phyloP scores from a whole-genome alignment of 37 sponge, comb jelly and placozoan species.

The Haliclona indistincta region DNA sequence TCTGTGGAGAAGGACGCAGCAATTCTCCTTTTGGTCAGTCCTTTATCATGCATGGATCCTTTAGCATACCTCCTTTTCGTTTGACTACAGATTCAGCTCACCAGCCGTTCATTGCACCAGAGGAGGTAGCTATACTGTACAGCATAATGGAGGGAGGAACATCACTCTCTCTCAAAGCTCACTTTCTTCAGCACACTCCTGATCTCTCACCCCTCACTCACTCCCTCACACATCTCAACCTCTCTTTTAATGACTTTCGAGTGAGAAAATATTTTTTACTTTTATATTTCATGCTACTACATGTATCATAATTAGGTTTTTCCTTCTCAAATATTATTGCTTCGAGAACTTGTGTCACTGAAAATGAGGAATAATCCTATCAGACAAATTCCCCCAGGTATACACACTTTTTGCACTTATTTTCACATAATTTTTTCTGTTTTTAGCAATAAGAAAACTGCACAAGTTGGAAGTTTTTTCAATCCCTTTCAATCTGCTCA shows the following conservation, averaged over 20 bases:
- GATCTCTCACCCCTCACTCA: constrained; percentile 64
- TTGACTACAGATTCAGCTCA: constrained; percentile 28
- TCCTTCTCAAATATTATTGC: constrained; percentile 62
- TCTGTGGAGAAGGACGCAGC: constrained; percentile 86
- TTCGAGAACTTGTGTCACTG: constrained; percentile 54
- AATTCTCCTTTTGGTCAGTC: constrained; percentile 81
- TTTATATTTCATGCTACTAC: neutral
- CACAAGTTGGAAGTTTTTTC: constrained; percentile 57
- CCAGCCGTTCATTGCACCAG: constrained; percentile 58
- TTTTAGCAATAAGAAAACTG: constrained; percentile 59
- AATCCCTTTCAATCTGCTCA: constrained; percentile 71
- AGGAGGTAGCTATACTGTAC: constrained; percentile 83
- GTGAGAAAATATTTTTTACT: constrained; percentile 19
- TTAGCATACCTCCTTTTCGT: neutral
- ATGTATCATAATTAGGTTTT: constrained; percentile 41
- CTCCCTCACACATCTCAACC: constrained; percentile 85
- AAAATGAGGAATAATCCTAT: constrained; percentile 92
- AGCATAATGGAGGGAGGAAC: constrained; percentile 78
- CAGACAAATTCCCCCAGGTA: constrained; percentile 76
- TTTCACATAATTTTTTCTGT: neutral
- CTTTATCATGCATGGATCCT: neutral
- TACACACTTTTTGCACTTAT: neutral
- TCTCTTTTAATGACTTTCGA: constrained; percentile 89
- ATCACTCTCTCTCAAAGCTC: constrained; percentile 83
- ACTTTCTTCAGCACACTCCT: constrained; percentile 79